These are phyloP conservation scores for Galeruca laticollis DNA, from an alignment of 2,888 invertebrate genomes.

Conservation along the genomic window DNA sequence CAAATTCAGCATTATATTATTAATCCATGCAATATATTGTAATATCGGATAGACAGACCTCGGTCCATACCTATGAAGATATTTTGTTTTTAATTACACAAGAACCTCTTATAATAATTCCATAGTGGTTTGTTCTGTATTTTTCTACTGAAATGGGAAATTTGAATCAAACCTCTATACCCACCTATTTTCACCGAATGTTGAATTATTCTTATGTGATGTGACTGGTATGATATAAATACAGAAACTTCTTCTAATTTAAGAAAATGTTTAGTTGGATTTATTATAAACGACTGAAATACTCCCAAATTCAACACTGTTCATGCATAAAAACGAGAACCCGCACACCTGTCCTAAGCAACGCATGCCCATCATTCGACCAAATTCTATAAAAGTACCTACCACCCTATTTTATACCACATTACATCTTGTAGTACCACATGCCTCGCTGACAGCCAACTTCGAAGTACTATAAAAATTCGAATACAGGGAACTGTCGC, in stretches of 20 bases:
- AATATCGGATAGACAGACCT: no score
- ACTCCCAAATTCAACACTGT: conserved; percentile 38
- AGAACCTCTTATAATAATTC: no score
- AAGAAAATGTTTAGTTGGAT: neutral
- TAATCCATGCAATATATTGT: no score
- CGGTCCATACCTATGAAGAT: no score
- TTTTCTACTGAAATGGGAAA: no score
- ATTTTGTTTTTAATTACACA: no score
- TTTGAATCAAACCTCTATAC: no score
- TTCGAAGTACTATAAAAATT: neutral
- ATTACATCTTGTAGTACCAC: conserved; percentile 7
- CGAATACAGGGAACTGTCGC: neutral
- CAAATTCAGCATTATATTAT: no score
- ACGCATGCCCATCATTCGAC: conserved; percentile 44
- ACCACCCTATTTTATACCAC: conserved; percentile 29
- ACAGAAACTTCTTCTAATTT: neutral
- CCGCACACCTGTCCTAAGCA: conserved; percentile 48
- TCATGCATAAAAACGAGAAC: conserved; percentile 24
- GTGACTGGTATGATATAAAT: neutral
- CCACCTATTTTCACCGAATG: no score
- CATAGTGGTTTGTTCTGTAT: no score
- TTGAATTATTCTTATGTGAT: no score
- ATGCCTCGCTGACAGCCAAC: neutral
- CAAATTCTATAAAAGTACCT: conserved; percentile 43
- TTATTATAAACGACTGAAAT: neutral